Evolutionary conservation across 1,140 invertebrate genomes (phyloP).

Genomic region (Subanguina moxae): DNA sequence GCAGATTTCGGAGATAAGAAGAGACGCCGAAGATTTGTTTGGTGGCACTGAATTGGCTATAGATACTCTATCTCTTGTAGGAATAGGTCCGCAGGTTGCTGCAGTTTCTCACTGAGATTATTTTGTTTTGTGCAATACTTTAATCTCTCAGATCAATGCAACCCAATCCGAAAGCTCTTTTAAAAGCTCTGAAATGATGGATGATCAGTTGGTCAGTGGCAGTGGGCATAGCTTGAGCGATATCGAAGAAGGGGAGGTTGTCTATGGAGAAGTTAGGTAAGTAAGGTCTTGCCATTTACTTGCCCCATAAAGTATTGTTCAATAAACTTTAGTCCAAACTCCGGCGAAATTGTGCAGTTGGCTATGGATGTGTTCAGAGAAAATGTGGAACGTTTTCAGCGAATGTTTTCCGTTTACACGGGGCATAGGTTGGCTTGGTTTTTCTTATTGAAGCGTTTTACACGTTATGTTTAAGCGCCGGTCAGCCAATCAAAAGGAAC

Average conservation of each 20-base stretch:
- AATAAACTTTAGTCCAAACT: conserved; percentile 21
- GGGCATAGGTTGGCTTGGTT: conserved; percentile 14
- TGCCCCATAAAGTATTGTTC: too few species aligned
- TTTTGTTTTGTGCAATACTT: too few species aligned
- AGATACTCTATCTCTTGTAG: too few species aligned
- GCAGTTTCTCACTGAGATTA: too few species aligned
- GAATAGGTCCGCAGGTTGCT: too few species aligned
- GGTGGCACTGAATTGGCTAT: too few species aligned
- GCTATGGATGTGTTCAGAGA: conserved; percentile 28
- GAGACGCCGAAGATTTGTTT: too few species aligned
- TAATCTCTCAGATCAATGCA: not conserved
- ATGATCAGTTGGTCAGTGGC: not conserved
- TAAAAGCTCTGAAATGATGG: not conserved
- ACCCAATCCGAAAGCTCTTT: conserved; percentile 3
- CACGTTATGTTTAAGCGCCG: not conserved
- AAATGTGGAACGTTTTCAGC: conserved; percentile 32
- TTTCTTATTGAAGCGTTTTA: too few species aligned
- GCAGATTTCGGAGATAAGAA: too few species aligned
- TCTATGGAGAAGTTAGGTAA: not conserved
- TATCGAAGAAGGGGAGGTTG: not conserved
- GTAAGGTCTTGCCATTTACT: not conserved
- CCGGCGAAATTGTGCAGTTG: conserved; percentile 33
- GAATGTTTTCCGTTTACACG: conserved; percentile 28
- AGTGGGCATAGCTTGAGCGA: not conserved
- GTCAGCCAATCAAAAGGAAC: conserved; percentile 26